phyloP scores from a whole-genome alignment of 2,797 vertebrate species.

The Poeciliopsis turneri region DNA sequence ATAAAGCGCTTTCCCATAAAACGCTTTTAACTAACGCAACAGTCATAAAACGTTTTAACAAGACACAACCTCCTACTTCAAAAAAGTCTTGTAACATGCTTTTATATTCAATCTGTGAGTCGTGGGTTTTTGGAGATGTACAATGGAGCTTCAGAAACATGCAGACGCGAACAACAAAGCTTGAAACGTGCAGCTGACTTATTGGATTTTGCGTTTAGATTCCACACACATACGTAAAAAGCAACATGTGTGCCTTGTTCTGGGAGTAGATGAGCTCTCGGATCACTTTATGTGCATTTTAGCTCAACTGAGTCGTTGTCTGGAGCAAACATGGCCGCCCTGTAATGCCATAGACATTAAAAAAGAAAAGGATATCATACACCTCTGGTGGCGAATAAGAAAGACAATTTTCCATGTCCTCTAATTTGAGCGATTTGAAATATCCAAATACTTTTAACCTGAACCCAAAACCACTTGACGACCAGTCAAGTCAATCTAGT shows the following conservation, averaged over 20 bases:
- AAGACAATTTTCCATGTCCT: not conserved
- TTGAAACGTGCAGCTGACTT: not conserved
- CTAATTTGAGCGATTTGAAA: not conserved
- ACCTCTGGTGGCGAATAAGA: not conserved
- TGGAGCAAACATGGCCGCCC: not conserved
- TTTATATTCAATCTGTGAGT: not conserved
- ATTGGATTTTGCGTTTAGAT: not conserved
- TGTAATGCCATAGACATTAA: not conserved
- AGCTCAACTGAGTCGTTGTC: not conserved
- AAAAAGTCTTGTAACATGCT: not conserved
- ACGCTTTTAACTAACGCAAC: not conserved
- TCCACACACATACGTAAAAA: not conserved
- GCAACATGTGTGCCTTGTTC: no score
- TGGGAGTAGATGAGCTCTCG: not conserved
- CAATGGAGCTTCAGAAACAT: not conserved
- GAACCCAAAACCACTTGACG: not conserved
- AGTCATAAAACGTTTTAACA: not conserved
- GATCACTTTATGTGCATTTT: not conserved
- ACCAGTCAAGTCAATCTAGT: not conserved
- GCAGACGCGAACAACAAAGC: not conserved
- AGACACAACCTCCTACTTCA: constrained; percentile 1
- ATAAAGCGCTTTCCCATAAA: constrained; percentile 7
- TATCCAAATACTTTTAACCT: not conserved
- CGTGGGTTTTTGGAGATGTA: not conserved
- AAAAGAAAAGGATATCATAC: not conserved